A percentile compares a stretch with the other conserved stretches of the same genome.
phyloP scores from a whole-genome alignment of 1,140 invertebrate species.

The Lutraria rhynchaena region DNA sequence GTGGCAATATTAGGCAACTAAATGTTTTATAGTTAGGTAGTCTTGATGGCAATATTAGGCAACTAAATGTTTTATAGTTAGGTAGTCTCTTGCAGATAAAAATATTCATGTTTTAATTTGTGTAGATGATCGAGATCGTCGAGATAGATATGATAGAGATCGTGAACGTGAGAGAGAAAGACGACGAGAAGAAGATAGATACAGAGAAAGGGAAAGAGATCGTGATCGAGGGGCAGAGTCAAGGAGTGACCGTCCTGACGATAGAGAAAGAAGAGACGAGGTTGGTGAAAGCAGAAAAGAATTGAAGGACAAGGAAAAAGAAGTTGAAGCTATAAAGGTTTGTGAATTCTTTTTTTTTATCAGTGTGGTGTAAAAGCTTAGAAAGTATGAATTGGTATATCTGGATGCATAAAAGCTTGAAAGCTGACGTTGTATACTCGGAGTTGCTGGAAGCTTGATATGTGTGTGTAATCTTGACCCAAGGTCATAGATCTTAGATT shows the following conservation, averaged over 20 bases:
- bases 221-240: conserved; percentile 66
- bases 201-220: conserved; percentile 74
- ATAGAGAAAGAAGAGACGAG: conserved; percentile 60
- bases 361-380: too few relatives aligned
- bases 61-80: not conserved
- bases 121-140: conserved; percentile 40
- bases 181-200: conserved; percentile 16
- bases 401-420: too few relatives aligned
- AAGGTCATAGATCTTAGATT: too few relatives aligned
- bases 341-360: too few relatives aligned
- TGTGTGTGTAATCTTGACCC: too few relatives aligned
- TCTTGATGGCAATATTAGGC: not conserved
- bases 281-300: conserved; percentile 79
- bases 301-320: conserved; percentile 71
- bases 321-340: conserved; percentile 78
- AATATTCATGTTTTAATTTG: not conserved
- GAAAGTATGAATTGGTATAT: too few relatives aligned
- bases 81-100: not conserved
- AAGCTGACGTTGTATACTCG: too few relatives aligned
- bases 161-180: conserved; percentile 73
- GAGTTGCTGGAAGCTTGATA: too few relatives aligned
- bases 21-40: not conserved
- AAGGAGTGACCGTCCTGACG: conserved; percentile 75
- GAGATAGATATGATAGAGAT: conserved; percentile 67
- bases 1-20: not conserved